phyloP scores from a whole-genome alignment of 1,140 invertebrate genomes.

The Cryptotermes secundus region DNA sequence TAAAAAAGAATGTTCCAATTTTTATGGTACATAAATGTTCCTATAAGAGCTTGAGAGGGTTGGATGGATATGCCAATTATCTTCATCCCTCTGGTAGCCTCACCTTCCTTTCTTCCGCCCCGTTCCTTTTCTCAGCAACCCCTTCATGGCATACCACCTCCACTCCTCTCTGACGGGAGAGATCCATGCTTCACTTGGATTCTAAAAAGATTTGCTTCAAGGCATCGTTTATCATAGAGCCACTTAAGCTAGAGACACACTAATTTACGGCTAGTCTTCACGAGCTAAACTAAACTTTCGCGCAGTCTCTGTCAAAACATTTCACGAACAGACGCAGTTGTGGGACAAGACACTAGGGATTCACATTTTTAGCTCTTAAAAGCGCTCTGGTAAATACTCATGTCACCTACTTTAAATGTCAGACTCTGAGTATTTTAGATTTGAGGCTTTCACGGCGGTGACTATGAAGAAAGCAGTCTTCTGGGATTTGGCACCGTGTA shows the following conservation, averaged over 20 bases:
- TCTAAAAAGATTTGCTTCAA: conserved; percentile 18
- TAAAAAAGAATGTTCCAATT: neutral
- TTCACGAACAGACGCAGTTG: neutral
- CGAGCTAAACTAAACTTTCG: neutral
- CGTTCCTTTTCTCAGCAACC: neutral
- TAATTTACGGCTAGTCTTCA: neutral
- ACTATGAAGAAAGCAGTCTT: no score
- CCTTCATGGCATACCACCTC: neutral
- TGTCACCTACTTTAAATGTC: no score
- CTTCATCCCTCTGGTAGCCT: neutral
- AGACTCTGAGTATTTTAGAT: no score
- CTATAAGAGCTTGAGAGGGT: neutral
- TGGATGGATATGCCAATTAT: neutral
- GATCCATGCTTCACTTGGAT: neutral
- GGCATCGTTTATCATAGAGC: conserved; percentile 5
- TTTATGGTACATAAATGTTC: neutral
- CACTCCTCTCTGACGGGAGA: neutral
- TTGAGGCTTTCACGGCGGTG: no score
- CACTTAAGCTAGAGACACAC: neutral
- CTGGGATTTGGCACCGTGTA: no score
- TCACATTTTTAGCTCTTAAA: no score
- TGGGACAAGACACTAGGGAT: neutral
- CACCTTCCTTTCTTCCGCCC: neutral
- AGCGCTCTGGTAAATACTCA: no score
- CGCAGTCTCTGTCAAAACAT: neutral